Evolutionary conservation across 2,888 invertebrate species (phyloP), one percentile per base, ranked within the genome.

Genomic region (Phyto melanocephala): DNA sequence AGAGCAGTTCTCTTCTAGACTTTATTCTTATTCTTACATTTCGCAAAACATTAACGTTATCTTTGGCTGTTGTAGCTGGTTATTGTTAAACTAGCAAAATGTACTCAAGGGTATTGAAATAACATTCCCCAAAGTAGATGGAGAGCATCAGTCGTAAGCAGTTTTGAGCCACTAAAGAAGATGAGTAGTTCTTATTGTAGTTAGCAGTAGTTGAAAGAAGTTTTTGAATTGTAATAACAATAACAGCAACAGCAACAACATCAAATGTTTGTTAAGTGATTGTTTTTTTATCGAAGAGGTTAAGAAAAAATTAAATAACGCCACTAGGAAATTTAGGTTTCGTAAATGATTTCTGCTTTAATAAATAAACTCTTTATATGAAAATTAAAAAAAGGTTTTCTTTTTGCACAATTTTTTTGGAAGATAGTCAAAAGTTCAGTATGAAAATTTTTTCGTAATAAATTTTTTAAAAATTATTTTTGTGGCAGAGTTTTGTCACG

Each of bases 51-150:
- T 65, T 63, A 74, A 67, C 28, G 24, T 28, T 28, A 28, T 42
- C 47, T 58, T 40, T 65, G 63, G 56, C 24, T 50, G 58, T 22
- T 28, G 3, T 28, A 28, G 28, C 28, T 78, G 45, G 63, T 60
- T 68, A 81, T 65, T 78, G 72, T 72, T 20, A 15, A 74, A 74
- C 50, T 47, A 81, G 67, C 76, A 76, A 84, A 84, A 79, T 76
- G 79, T 72, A 67, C 84, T 81, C 81, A 42, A 67, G 84, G 84
- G 83, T 72, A 65, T 72, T 71, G 56, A 50, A 65, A 45, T 5
- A 47, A 22, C 8, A 47, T 47, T 54, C 7, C 20, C 35, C 15
- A 60, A 76, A 74, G 22, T 33, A 60, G 60, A 50, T 68, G 65
- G 60, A 28, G 15, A 45, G 42, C 60, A 35, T 22, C 37, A 56